Base-by-base conservation (phyloP, 2,888 invertebrate species). In the Pachymerium ferrugineum region DNA sequence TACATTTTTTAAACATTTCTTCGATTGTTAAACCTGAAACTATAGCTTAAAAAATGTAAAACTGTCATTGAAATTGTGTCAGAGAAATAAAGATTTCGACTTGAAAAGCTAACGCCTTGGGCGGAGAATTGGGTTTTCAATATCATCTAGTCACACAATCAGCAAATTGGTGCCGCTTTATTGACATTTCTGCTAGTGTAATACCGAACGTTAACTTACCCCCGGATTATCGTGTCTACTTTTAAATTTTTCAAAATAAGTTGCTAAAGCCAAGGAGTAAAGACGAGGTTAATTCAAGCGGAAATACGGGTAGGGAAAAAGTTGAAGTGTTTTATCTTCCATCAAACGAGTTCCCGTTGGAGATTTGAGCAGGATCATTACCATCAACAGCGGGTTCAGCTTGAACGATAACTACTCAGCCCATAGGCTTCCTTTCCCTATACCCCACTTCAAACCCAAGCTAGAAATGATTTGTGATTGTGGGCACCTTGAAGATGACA, bases 391-490 rank as follows among this genome's bases (percentile, higher is more conserved):
- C n/a, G n/a, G n/a, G n/a, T n/a, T n/a, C n/a, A 54, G 1, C 19
- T 16, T 54, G 47, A 54, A 25, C 28, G 12, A 62, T 62, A 62
- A 62, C 62, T 28, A 62, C 28, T 62, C 62, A 62, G 28, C 25
- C n/a, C 62, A n/a, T 28, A 62, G 62, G 12, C 62, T 28, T 62
- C 12, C 62, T 28, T 28, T n/a, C n/a, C n/a, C n/a, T n/a, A n/a
- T n/a, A n/a, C n/a, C n/a, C n/a, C 25, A 62, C 12, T 28, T 1
- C 3, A 19, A 22, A 38, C 38, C 16, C 12, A n/a, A 12, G 54
- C 54, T 62, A 62, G 62, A 62, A 25, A 62, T 62, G 62, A 62
- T 62, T 62, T 62, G 62, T 62, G 62, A 62, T 62, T 62, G 62
- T 62, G 62, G 62, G 28, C 3, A 62, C 62, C 62, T 62, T 62